Evolutionary conservation across 1,140 invertebrate species (phyloP).

Genomic region (Brachionus manjavacas): DNA sequence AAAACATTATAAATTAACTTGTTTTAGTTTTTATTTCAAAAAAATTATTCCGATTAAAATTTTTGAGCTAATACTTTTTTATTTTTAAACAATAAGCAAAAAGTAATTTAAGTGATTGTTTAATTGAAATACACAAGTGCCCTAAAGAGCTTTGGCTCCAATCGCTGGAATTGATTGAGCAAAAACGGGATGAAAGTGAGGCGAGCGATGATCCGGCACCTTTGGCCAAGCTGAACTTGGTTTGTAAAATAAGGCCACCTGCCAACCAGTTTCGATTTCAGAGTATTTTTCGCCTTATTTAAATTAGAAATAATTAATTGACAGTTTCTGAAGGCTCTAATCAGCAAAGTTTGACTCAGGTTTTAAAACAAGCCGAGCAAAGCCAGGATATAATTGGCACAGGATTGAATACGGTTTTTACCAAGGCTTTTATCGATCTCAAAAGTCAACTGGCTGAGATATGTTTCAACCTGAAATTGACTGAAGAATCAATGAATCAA

Average conservation of each 20-base stretch:
- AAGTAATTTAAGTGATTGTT: slow-evolving; percentile 39
- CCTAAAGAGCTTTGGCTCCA: slow-evolving; percentile 34
- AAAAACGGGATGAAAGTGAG: not conserved
- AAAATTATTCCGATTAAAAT: too few relatives aligned
- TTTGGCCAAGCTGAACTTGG: not conserved
- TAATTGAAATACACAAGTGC: slow-evolving; percentile 39
- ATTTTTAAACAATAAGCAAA: slow-evolving; percentile 23
- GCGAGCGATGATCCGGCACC: not conserved
- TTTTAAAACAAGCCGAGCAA: not conserved
- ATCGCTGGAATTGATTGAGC: not conserved
- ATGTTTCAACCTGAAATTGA: not conserved
- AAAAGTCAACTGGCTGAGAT: slow-evolving; percentile 12
- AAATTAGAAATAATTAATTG: not conserved
- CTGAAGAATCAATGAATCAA: slow-evolving; percentile 9
- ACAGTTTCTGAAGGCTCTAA: not conserved
- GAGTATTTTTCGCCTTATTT: not conserved
- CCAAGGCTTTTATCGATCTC: not conserved
- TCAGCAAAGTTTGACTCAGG: not conserved
- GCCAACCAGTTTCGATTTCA: slow-evolving; percentile 12
- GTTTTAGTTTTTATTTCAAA: too few relatives aligned
- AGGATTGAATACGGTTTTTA: not conserved
- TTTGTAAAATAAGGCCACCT: not conserved
- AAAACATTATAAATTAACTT: too few relatives aligned
- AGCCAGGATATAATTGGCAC: not conserved
- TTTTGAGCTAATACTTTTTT: not conserved